phyloP scores from a whole-genome alignment of 2,888 invertebrate species.

The Gortyna flavago region DNA sequence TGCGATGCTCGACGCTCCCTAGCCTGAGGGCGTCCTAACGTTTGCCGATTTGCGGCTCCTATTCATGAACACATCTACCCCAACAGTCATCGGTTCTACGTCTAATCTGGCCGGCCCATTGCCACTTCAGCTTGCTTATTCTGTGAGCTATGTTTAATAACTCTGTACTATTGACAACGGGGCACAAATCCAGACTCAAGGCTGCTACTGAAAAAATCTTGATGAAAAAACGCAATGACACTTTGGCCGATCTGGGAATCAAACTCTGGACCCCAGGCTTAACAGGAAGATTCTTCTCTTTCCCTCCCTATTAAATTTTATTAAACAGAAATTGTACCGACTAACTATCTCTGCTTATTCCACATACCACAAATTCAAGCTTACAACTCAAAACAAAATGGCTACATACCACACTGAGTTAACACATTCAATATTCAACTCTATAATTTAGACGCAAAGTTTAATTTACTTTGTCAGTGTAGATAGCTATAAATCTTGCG shows the following conservation, averaged over 20 bases:
- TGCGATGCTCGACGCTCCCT: neutral
- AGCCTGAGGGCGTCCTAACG: neutral
- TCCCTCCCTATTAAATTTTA: neutral
- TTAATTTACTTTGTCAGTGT: neutral
- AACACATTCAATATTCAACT: constrained; percentile 11
- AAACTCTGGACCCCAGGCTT: neutral
- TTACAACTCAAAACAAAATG: constrained; percentile 9
- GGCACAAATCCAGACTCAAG: too few relatives aligned
- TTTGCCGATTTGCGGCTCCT: neutral
- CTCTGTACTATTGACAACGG: neutral
- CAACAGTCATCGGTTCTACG: neutral
- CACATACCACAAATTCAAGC: constrained; percentile 18
- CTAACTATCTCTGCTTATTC: neutral
- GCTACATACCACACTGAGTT: neutral
- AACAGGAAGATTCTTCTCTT: neutral
- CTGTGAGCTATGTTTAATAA: too few relatives aligned
- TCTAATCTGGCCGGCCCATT: neutral
- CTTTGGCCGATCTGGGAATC: neutral
- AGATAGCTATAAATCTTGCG: constrained; percentile 29
- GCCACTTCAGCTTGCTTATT: too few relatives aligned
- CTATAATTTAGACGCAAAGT: rapidly evolving
- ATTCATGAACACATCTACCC: neutral
- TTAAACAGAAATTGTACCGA: neutral
- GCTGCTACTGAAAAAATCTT: neutral
- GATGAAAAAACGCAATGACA: neutral